Evolutionary conservation across 2,113 vertebrate species (phyloP), one percentile per base, ranked within the genome.

Genomic region (Nettapus auritus): DNA sequence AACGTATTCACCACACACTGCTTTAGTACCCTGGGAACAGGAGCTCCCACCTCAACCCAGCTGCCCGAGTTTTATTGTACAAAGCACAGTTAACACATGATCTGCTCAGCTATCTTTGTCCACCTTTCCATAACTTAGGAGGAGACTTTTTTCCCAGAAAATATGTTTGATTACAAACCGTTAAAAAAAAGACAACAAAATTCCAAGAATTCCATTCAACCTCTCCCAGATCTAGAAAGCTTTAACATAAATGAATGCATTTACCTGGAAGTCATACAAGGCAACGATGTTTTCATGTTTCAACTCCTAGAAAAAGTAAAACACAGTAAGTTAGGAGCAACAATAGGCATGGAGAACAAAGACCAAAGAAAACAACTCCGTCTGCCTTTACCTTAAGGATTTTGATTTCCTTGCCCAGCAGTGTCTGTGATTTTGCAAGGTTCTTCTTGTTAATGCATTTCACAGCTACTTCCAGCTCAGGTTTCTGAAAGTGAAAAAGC

Each of bases 361-460:
- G 42, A 53, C 22, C 23, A 12, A 70, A 87, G 15, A 82, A 87
- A 95, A 70, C 6, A 90, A 83, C 12, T 33, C 40, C 36, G 52
- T 34, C 52, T 77, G 14, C 59, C 17, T 94, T 97, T 98, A 99
- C 99, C 99, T 99, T 99, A 55, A 99, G 97, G 93, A 99, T 99
- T 95, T 99, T 99, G 71, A 99, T 99, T 95, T 99, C 99, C 97
- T 99, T 99, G 46, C 98, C 99, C 82, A 99, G 97, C 52, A 99
- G 97, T 28, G 98, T 98, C 89, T 99, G 99, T 14, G 99, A 99
- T 96, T 99, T 99, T 93, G 99, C 98, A 83, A 99, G 91, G 87
- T 99, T 99, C 94, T 99, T 99, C 98, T 99, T 99, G 97, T 99
- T 99, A 79, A 99, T 99, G 90, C 99, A 99, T 94, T 99, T 99